Percentiles rank a stretch among this genome's conserved stretches.
phyloP scores from a whole-genome alignment of 1,140 invertebrate genomes.

The Caenorhabditis latens region DNA sequence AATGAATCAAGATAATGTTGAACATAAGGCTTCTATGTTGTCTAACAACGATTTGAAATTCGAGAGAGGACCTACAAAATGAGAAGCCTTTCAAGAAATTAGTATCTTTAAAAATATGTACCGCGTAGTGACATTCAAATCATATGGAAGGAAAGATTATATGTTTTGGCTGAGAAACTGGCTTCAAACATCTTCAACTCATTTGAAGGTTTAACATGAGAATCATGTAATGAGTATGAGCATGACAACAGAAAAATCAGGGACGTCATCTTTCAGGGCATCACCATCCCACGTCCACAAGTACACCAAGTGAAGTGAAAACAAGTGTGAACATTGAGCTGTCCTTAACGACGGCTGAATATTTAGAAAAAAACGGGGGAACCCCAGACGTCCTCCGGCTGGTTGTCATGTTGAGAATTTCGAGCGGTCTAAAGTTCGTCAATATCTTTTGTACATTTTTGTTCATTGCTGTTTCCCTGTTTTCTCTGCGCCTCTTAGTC shows the following conservation, averaged over 20 bases:
- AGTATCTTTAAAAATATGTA: constrained; percentile 3
- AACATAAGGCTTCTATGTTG: constrained; percentile 30
- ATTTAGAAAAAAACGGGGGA: background rate
- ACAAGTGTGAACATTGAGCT: background rate
- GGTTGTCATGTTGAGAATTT: constrained; percentile 8
- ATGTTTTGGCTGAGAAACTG: no score
- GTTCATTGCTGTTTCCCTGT: constrained; percentile 15
- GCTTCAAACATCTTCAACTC: no score
- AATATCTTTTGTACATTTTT: background rate
- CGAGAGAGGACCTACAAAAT: constrained; percentile 14
- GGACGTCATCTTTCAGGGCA: no score
- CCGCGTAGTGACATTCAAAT: background rate
- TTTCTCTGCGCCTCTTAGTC: background rate
- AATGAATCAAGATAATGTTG: background rate
- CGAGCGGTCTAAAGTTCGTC: background rate
- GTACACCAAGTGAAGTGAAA: no score
- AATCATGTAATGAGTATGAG: no score
- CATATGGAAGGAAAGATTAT: background rate
- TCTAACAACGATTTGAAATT: background rate
- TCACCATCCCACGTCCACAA: no score
- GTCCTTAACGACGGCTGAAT: background rate
- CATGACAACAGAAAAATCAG: no score
- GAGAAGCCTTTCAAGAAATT: background rate
- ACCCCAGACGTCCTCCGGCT: background rate
- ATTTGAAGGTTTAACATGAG: no score